A percentile compares a stretch with the other conserved stretches of the same genome.
Evolutionary conservation across 2,888 invertebrate species (phyloP).

Genomic region (Pristionchus exspectatus): DNA sequence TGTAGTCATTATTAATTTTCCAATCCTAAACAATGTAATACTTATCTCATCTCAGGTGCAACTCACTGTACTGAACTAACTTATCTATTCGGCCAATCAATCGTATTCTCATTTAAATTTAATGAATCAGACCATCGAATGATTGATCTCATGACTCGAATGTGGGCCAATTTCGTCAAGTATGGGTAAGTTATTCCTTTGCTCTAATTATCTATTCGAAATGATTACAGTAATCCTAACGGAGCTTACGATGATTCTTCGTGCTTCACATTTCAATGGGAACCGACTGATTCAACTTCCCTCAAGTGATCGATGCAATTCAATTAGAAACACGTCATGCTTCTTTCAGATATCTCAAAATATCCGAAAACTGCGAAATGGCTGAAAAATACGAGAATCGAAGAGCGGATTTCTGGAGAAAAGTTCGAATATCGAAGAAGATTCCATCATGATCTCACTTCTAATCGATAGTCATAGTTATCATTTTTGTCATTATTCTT

Average conservation of each 20-base stretch:
- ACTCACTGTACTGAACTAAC: conserved; percentile 75
- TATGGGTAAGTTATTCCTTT: conserved; percentile 63
- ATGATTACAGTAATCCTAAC: conserved; percentile 72
- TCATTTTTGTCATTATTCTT: background rate
- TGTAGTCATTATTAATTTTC: too few species aligned
- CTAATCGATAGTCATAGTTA: conserved; percentile 5
- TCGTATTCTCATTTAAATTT: conserved; percentile 71
- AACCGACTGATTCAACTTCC: conserved; percentile 63
- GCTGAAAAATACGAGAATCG: conserved; percentile 63
- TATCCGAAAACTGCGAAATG: conserved; percentile 69
- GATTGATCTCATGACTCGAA: conserved; percentile 70
- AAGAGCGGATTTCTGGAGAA: conserved; percentile 69
- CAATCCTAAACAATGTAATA: too few species aligned
- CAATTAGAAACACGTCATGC: background rate
- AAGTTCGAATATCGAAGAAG: conserved; percentile 61
- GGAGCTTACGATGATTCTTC: conserved; percentile 70
- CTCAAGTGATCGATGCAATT: conserved; percentile 49
- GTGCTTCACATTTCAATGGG: conserved; percentile 73
- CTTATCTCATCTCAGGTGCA: conserved; percentile 58
- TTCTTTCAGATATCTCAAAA: conserved; percentile 59
- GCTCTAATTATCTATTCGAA: background rate
- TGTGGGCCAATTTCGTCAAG: conserved; percentile 77
- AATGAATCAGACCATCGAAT: conserved; percentile 70
- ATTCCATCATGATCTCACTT: background rate
- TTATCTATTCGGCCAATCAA: conserved; percentile 74